A percentile compares a stretch with the other conserved stretches of the same genome.
phyloP scores from a whole-genome alignment of 2,797 vertebrate genomes.

The Chlorospingus flavigularis region DNA sequence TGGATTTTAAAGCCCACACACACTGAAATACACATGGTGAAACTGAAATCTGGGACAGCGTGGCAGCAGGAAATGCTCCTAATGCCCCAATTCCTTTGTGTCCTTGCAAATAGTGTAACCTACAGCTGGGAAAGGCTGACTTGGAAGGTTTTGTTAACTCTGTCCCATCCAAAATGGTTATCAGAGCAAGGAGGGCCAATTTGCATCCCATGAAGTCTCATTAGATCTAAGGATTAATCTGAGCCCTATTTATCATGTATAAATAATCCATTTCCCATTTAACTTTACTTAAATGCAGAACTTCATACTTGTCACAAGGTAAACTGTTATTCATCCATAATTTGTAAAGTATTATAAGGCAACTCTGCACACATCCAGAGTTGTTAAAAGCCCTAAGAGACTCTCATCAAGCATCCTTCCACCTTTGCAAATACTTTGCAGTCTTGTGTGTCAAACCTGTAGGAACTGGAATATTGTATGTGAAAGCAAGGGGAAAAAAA shows the following conservation, averaged over 20 bases:
- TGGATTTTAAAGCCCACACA: background rate
- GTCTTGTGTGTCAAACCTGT: background rate
- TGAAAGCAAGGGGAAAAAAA: background rate
- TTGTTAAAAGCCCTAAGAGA: background rate
- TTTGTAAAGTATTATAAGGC: background rate
- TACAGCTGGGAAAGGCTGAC: background rate
- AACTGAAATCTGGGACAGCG: background rate
- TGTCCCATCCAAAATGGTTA: background rate
- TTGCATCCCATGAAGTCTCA: background rate
- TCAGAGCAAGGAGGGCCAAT: background rate
- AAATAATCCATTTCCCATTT: background rate
- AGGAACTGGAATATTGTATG: background rate
- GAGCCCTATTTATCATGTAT: background rate
- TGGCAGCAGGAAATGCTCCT: background rate
- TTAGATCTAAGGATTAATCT: background rate
- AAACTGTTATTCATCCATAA: background rate
- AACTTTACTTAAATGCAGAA: background rate
- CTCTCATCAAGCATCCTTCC: background rate
- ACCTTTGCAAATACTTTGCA: background rate
- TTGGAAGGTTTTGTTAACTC: background rate
- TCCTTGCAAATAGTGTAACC: rapidly evolving
- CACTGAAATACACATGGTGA: background rate
- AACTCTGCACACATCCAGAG: background rate
- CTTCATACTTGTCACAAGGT: background rate
- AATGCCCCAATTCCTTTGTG: background rate